Percentiles rank a stretch among this genome's conserved stretches.
phyloP scores from a whole-genome alignment of 1,140 invertebrate genomes.

The Diachasma alloeum region DNA sequence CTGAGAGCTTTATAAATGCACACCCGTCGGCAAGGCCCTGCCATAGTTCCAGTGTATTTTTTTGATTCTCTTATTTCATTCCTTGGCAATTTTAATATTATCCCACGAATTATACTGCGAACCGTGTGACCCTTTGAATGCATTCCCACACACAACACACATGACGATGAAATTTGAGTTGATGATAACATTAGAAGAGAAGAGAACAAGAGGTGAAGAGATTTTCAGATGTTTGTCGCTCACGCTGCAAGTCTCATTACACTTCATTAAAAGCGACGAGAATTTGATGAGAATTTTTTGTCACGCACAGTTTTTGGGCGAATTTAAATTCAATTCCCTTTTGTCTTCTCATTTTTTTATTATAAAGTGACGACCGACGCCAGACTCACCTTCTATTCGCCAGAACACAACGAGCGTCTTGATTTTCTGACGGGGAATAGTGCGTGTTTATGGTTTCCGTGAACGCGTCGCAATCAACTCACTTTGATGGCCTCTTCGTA shows the following conservation, averaged over 20 bases:
- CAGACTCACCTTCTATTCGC: background rate
- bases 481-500: slow-evolving; percentile 35
- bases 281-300: background rate
- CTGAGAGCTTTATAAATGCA: slow-evolving; percentile 14
- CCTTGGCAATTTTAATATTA: slow-evolving; percentile 60
- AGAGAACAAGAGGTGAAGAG: background rate
- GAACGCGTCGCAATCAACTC: slow-evolving; percentile 40
- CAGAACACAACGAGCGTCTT: slow-evolving; percentile 18
- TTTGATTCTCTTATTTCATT: slow-evolving; percentile 53
- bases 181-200: slow-evolving; percentile 23
- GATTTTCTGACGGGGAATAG: slow-evolving; percentile 28
- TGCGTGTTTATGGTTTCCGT: slow-evolving; percentile 45
- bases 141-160: slow-evolving; percentile 42
- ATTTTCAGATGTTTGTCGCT: background rate
- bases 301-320: background rate
- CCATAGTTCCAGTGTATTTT: slow-evolving; percentile 34
- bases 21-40: background rate
- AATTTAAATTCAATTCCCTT: background rate
- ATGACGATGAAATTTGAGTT: background rate
- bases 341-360: background rate
- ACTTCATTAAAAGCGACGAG: background rate
- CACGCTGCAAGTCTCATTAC: background rate
- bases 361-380: background rate
- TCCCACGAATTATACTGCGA: slow-evolving; percentile 56
- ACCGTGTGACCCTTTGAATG: slow-evolving; percentile 31